phyloP scores from a whole-genome alignment of 2,113 vertebrate genomes.

The Channa maculata region DNA sequence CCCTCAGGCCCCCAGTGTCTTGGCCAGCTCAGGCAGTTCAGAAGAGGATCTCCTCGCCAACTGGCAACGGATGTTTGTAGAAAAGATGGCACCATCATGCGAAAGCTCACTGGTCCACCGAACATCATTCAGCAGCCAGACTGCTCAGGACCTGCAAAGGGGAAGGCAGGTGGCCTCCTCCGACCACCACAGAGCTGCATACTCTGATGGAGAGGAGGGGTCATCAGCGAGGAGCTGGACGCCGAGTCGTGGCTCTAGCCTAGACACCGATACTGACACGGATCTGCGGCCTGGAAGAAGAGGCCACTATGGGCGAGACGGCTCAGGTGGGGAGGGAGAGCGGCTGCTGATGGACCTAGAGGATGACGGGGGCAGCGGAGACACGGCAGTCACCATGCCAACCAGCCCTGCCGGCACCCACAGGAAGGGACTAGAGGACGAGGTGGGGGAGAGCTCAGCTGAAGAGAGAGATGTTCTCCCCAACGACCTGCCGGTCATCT shows the following conservation, averaged over 20 bases:
- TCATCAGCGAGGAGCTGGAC: slow-evolving; percentile 87
- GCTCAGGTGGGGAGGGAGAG: slow-evolving; percentile 77
- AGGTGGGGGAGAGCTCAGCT: slow-evolving; percentile 71
- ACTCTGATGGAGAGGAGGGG: slow-evolving; percentile 87
- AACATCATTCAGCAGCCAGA: slow-evolving; percentile 89
- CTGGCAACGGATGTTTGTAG: slow-evolving; percentile 97
- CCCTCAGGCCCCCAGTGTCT: slow-evolving; percentile 81
- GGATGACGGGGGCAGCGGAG: slow-evolving; percentile 57
- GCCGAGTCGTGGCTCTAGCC: slow-evolving; percentile 86
- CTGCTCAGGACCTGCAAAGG: slow-evolving; percentile 85
- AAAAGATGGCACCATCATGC: slow-evolving; percentile 87
- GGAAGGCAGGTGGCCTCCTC: slow-evolving; percentile 64
- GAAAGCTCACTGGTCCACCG: slow-evolving; percentile 85
- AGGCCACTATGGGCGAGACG: slow-evolving; percentile 78
- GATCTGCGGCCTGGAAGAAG: slow-evolving; percentile 75
- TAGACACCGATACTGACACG: slow-evolving; percentile 86
- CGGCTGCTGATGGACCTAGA: slow-evolving; percentile 79
- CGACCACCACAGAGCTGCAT: slow-evolving; percentile 40
- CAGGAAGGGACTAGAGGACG: slow-evolving; percentile 79
- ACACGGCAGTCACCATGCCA: slow-evolving; percentile 61
- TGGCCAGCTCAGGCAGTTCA: slow-evolving; percentile 89
- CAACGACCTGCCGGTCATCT: slow-evolving; percentile 75
- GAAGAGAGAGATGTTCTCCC: slow-evolving; percentile 87
- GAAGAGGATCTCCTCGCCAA: slow-evolving; percentile 95
- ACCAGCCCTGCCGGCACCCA: slow-evolving; percentile 50